Base-by-base conservation (phyloP, 1,140 invertebrate genomes). In the Leptopilina clavipes region DNA sequence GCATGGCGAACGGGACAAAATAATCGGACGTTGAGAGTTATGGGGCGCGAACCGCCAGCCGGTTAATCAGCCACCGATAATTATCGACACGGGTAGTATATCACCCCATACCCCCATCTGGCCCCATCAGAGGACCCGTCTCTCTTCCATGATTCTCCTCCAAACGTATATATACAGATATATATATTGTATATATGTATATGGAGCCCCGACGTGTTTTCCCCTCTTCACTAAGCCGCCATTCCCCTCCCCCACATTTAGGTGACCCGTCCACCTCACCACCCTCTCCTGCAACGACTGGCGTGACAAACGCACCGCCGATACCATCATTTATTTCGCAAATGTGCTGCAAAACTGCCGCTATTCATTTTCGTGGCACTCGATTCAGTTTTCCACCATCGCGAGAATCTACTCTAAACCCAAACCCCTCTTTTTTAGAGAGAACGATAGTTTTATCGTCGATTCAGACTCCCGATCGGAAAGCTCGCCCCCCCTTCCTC, bases 61-160 rank as follows among this genome's bases (percentile, higher is more conserved):
- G 89, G 89, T 90, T 91, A 90, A 91, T 90, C 90, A 90, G 89
- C 89, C 90, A 88, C 88, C 89, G 89, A 90, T 91, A 91, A 91
- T 91, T 91, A 90, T 90, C 89, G 89, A 90, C 88, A 88, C 86
- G 86, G 86, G 84, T 86, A 88, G 87, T 90, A 89, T 87, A 90
- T 90, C 89, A 90, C 86, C 84, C 82, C 85, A 84, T 83, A 40
- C 37, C 83, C 85, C 83, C 83, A 75, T 74, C 76, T 80, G 76
- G 79, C 71, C 76, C 72, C 75, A 73, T 76, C 82, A 79, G 78
- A 79, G 79, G 74, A 75, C 81, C 81, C 84, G 77, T 80, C 76
- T 82, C 81, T 78, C 78, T 77, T 73, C 79, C 76, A 80, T 76
- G 75, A 72, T 59, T 65, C 59, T 65, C 59, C 3, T 37, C 22